These are phyloP conservation scores for Smutsia gigantea DNA, from an alignment of 2,797 vertebrate genomes.

Conservation along the genomic window DNA sequence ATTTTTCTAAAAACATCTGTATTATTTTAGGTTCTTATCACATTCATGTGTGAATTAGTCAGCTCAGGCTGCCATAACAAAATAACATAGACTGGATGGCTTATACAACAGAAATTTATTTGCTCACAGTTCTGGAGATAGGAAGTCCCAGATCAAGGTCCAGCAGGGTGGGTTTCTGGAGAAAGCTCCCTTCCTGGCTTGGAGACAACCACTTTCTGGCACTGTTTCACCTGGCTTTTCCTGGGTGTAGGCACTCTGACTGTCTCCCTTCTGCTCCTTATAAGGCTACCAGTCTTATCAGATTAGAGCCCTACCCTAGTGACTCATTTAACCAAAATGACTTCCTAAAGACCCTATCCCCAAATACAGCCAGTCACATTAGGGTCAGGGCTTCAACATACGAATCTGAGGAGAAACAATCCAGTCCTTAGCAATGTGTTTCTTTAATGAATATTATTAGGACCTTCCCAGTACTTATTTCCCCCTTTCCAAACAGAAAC, in stretches of 20 bases:
- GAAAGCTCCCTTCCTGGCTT: not conserved
- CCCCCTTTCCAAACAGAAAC: not conserved
- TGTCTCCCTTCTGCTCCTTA: not conserved
- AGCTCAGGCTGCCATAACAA: not conserved
- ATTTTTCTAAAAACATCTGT: conserved; percentile 3
- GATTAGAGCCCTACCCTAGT: not conserved
- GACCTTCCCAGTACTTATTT: not conserved
- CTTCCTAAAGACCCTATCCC: not conserved
- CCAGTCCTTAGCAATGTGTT: not conserved
- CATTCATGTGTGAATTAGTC: not conserved
- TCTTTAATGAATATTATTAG: not conserved
- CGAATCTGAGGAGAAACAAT: not conserved
- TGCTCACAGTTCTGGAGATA: not conserved
- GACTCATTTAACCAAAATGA: not conserved
- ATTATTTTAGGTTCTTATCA: not conserved
- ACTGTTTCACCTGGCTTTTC: not conserved
- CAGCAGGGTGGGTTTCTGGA: not conserved
- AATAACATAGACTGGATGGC: not conserved
- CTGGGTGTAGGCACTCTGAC: fast-evolving
- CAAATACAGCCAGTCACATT: not conserved
- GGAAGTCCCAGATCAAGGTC: not conserved
- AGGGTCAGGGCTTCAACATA: not conserved
- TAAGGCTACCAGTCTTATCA: not conserved
- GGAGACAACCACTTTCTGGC: not conserved
- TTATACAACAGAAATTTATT: not conserved